These are phyloP conservation scores for Drosophila willistoni DNA, from an alignment of 1,140 invertebrate species.

Conservation along the genomic window DNA sequence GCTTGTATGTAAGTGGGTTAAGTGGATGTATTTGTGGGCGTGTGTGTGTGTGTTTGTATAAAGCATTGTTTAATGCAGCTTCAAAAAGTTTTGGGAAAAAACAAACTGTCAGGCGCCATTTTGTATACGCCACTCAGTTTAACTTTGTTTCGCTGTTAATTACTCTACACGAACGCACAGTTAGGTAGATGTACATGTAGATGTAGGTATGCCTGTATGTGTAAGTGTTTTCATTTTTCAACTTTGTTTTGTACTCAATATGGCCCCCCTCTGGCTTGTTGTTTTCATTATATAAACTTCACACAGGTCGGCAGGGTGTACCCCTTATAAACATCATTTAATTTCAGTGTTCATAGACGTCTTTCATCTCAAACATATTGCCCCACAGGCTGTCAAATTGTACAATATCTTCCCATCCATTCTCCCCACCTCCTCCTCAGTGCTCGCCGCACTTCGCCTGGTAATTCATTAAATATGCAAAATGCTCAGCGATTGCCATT, in stretches of 20 bases:
- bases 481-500: slow-evolving; percentile 58
- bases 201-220: slow-evolving; percentile 13
- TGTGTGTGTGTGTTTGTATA: slow-evolving; percentile 5
- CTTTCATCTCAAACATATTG: slow-evolving; percentile 65
- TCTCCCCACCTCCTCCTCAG: neutral
- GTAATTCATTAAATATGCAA: slow-evolving; percentile 76
- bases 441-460: neutral
- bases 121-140: slow-evolving; percentile 28
- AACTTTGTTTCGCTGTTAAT: slow-evolving; percentile 12
- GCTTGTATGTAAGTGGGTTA: slow-evolving; percentile 43
- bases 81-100: slow-evolving; percentile 48
- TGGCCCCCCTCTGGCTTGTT: neutral
- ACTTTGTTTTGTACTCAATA: neutral
- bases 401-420: neutral
- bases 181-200: slow-evolving; percentile 46
- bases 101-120: slow-evolving; percentile 43
- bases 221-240: slow-evolving; percentile 7
- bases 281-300: slow-evolving; percentile 5
- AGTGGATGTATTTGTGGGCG: slow-evolving; percentile 23
- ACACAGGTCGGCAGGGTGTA: neutral
- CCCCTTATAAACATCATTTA: slow-evolving; percentile 36
- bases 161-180: slow-evolving; percentile 7
- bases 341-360: slow-evolving; percentile 25
- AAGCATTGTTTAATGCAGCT: slow-evolving; percentile 52
- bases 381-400: slow-evolving; percentile 46